Evolutionary conservation across 2,797 vertebrate species (phyloP).

Genomic region (Rhinophrynus dorsalis): DNA sequence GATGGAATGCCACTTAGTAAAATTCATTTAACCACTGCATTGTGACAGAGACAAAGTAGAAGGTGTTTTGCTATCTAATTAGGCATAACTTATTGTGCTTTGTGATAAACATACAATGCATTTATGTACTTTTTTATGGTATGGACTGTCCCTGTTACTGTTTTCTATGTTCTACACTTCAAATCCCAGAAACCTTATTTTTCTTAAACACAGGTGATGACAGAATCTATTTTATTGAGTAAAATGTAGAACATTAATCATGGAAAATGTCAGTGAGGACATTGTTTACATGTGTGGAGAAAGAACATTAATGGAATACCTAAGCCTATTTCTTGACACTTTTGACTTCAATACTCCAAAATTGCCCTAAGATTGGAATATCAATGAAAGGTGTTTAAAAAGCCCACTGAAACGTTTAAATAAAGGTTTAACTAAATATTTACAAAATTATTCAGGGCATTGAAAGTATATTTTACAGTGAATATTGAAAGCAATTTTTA

Average conservation of each 20-base stretch:
- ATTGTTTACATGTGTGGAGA: constrained; percentile 53
- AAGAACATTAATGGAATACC: constrained; percentile 52
- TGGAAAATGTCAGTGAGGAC: constrained; percentile 54
- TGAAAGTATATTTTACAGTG: neutral
- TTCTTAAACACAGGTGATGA: constrained; percentile 54
- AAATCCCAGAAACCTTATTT: constrained; percentile 2
- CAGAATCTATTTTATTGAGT: constrained; percentile 60
- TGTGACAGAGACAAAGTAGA: constrained; percentile 39
- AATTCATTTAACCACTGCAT: constrained; percentile 41
- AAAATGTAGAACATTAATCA: constrained; percentile 61
- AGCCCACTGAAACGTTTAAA: too few species aligned
- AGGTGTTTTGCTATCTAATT: constrained; percentile 47
- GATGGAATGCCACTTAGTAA: neutral
- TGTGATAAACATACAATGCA: constrained; percentile 13
- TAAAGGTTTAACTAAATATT: constrained; percentile 4
- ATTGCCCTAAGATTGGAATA: neutral
- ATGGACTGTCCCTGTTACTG: neutral
- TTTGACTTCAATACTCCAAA: constrained; percentile 17
- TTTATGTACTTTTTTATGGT: constrained; percentile 41
- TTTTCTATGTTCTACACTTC: neutral
- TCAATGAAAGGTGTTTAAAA: constrained; percentile 7
- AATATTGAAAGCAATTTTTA: too few species aligned
- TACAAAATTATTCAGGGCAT: neutral
- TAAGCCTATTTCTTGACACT: constrained; percentile 22
- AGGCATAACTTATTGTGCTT: neutral